Percentiles rank a stretch among this genome's conserved stretches.
phyloP scores from a whole-genome alignment of 2,797 vertebrate species.

The Serranus cabrilla region DNA sequence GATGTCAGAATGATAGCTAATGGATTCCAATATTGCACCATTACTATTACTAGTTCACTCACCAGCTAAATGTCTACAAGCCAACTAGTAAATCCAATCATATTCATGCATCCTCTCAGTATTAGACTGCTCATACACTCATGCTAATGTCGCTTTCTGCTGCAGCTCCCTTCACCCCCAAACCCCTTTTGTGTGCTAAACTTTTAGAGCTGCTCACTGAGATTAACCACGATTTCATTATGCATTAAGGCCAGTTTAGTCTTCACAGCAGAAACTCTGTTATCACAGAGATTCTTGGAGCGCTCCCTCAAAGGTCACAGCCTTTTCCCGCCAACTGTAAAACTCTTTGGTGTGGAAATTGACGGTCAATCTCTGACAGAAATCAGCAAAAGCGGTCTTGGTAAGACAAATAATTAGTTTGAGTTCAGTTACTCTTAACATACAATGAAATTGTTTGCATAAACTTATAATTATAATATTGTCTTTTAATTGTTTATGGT shows the following conservation, averaged over 20 bases:
- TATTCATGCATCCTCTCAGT: too few relatives aligned
- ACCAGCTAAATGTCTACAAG: too few relatives aligned
- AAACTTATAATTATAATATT: background rate
- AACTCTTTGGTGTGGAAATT: background rate
- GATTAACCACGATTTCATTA: too few relatives aligned
- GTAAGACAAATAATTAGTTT: background rate
- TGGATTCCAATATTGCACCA: too few relatives aligned
- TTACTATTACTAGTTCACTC: too few relatives aligned
- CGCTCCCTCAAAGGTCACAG: background rate
- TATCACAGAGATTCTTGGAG: slow-evolving; percentile 3
- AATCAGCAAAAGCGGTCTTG: background rate
- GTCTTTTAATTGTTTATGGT: slow-evolving; percentile 22
- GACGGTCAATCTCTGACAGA: background rate
- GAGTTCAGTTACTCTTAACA: background rate
- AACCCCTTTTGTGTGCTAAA: too few relatives aligned
- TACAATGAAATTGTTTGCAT: background rate
- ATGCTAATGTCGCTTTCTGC: too few relatives aligned
- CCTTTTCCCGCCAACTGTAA: background rate
- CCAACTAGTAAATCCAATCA: too few relatives aligned
- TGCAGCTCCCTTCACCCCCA: too few relatives aligned
- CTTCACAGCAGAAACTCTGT: background rate
- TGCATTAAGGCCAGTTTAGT: background rate
- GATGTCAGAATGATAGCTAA: too few relatives aligned
- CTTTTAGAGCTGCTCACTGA: too few relatives aligned
- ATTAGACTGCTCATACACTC: too few relatives aligned